Evolutionary conservation across 2,797 vertebrate genomes (phyloP), one percentile per base, ranked within the genome.

Genomic region (Masticophis lateralis): DNA sequence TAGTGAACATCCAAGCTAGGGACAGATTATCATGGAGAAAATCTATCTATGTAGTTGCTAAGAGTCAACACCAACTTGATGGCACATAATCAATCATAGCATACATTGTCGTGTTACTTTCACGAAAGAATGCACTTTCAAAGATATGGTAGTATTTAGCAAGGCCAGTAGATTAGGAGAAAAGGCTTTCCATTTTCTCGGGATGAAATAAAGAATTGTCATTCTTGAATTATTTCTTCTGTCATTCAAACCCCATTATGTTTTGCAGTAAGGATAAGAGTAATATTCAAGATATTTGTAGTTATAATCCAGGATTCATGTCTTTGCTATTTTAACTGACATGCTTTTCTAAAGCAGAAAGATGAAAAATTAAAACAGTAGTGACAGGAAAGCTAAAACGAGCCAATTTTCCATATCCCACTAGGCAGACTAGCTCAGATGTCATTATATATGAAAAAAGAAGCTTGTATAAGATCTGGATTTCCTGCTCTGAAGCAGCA

Each of bases 371-470:
- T 56, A 37, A 86, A 8, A 13, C 51, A 86, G 10, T 16, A 56
- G 47, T 86, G 56, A 86, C 83, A 18, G 90, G 95, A 94, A 92
- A 93, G 94, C 92, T 96, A 96, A 96, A 96, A 96, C 90, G 95
- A 95, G 94, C 95, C 95, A 96, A 95, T 95, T 97, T 60, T 59
- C 56, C 37, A 87, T 91, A 87, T 61, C 91, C 74, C 91, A 92
- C 83, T 89, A 88, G 92, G 92, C 79, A 89, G 92, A 92, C 93
- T 96, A 95, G 95, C 94, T 93, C 94, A 96, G 92, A 93, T 95
- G 92, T 92, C 47, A 96, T 74, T 92, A 61, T 57, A 95, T 22
- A 91, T 96, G 95, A 96, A 96, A 94, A 96, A 97, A 97, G 90
- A 94, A 66, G n/a, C 89, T 95, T 95, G 95, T 96, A 93, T 92